phyloP scores from a whole-genome alignment of 2,797 vertebrate species.

The Uromys caudimaculatus region DNA sequence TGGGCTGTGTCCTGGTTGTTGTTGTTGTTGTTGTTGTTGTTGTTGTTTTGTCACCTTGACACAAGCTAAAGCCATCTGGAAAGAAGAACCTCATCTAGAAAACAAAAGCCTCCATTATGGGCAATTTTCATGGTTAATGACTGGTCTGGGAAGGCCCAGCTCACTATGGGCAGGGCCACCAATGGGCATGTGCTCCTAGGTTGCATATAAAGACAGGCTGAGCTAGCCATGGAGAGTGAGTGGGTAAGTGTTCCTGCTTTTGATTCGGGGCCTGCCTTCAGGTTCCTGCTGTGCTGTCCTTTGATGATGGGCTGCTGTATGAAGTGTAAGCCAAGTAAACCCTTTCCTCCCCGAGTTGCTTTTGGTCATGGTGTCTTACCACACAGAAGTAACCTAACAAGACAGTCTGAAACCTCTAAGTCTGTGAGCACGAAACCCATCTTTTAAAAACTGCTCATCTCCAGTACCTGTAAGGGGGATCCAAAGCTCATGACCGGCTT shows the following conservation, averaged over 20 bases:
- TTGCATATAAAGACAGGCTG: not conserved
- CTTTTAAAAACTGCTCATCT: not conserved
- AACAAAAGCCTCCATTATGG: too few species aligned
- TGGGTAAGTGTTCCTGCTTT: not conserved
- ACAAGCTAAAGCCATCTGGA: not conserved
- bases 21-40: too few species aligned
- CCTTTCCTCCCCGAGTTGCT: not conserved
- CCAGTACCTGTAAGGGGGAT: not conserved
- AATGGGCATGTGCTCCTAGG: too few species aligned
- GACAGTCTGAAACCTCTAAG: not conserved
- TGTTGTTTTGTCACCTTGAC: not conserved
- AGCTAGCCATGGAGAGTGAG: not conserved
- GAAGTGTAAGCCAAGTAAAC: not conserved
- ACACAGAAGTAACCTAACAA: not conserved
- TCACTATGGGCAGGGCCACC: not conserved
- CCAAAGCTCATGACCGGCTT: not conserved
- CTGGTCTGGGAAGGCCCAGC: not conserved
- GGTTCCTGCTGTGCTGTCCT: not conserved
- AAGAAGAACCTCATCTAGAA: not conserved
- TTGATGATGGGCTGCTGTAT: rapidly evolving
- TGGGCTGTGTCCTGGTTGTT: not conserved
- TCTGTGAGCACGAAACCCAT: not conserved
- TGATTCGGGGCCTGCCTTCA: not conserved
- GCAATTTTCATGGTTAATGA: not conserved
- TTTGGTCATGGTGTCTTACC: not conserved